Percentiles rank a stretch among this genome's conserved stretches.
Conservation (phyloP, 1,140 invertebrate genomes). For the Daktulosphaira vitifoliae region DNA sequence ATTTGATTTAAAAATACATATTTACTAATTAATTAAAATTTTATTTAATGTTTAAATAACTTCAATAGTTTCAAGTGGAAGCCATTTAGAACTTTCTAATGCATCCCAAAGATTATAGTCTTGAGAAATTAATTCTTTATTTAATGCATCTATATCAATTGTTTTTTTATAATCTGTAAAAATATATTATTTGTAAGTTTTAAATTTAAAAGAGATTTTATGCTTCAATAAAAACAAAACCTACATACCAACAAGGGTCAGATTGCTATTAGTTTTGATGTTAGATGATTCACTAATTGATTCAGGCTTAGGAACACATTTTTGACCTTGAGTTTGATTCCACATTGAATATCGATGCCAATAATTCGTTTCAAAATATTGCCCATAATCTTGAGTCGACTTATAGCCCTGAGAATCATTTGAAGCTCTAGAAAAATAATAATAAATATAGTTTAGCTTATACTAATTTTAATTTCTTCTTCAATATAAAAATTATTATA, state of each 20-base stretch:
- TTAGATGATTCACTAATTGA: not conserved
- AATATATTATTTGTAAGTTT: constrained; percentile 29
- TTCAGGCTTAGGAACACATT: not conserved
- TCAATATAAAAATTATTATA: no score
- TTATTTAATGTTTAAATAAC: constrained; percentile 23
- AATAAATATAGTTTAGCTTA: no score
- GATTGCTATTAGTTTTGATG: constrained; percentile 2
- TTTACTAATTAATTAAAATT: no score
- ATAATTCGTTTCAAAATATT: constrained; percentile 52
- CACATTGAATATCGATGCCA: constrained; percentile 21
- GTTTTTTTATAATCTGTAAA: constrained; percentile 61
- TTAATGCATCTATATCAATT: constrained; percentile 63
- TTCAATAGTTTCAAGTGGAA: constrained; percentile 43
- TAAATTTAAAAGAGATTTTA: constrained; percentile 25
- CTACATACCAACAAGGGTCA: constrained; percentile 11
- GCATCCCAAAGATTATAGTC: constrained; percentile 69
- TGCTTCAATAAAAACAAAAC: not conserved
- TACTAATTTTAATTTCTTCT: no score
- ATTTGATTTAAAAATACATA: no score
- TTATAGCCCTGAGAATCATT: constrained; percentile 37
- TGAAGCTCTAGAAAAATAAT: constrained; percentile 16
- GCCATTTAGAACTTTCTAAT: constrained; percentile 70
- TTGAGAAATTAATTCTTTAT: constrained; percentile 61
- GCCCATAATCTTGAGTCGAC: constrained; percentile 48
- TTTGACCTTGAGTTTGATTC: constrained; percentile 8